Percentiles rank a stretch among this genome's conserved stretches.
These are phyloP conservation scores for Tethya wilhelma DNA, from an alignment of 37 sponge, comb jelly and placozoan genomes.

Conservation along the genomic window DNA sequence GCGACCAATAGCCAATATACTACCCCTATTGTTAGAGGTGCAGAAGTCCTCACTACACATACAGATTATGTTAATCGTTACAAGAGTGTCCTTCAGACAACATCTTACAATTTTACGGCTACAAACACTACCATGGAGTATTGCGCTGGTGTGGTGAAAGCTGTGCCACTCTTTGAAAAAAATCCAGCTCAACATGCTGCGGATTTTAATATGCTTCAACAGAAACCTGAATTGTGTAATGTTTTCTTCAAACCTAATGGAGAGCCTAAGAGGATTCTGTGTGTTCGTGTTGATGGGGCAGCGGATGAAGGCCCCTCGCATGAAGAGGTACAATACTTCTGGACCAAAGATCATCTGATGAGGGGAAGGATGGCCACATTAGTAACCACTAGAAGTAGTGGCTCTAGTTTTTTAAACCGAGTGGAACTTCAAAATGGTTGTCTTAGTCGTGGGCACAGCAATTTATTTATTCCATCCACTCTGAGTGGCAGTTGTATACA, in stretches of 20 bases:
- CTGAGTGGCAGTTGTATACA: neutral
- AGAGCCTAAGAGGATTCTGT: conserved; percentile 7
- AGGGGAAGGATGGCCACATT: conserved; percentile 3
- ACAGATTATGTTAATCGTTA: conserved; percentile 64
- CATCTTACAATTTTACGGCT: conserved; percentile 54
- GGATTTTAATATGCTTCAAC: conserved; percentile 10
- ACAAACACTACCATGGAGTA: conserved; percentile 41
- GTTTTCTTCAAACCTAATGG: neutral
- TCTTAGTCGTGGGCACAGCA: neutral
- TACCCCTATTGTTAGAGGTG: conserved; percentile 26
- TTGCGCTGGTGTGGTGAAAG: conserved; percentile 50
- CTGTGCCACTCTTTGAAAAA: too few species aligned
- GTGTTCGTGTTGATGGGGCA: conserved; percentile 43
- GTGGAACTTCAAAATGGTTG: neutral
- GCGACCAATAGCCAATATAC: conserved; percentile 38
- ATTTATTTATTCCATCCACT: neutral
- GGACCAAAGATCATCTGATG: conserved; percentile 16
- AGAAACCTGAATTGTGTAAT: neutral
- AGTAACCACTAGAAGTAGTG: conserved; percentile 36
- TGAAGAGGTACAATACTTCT: conserved; percentile 31
- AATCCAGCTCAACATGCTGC: conserved; percentile 17
- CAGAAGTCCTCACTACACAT: conserved; percentile 12
- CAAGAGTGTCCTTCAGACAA: conserved; percentile 50
- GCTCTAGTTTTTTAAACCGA: neutral
- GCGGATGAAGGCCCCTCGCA: conserved; percentile 26